Evolutionary conservation across 2,888 invertebrate species (phyloP).

Genomic region (Hanleya hanleyi): DNA sequence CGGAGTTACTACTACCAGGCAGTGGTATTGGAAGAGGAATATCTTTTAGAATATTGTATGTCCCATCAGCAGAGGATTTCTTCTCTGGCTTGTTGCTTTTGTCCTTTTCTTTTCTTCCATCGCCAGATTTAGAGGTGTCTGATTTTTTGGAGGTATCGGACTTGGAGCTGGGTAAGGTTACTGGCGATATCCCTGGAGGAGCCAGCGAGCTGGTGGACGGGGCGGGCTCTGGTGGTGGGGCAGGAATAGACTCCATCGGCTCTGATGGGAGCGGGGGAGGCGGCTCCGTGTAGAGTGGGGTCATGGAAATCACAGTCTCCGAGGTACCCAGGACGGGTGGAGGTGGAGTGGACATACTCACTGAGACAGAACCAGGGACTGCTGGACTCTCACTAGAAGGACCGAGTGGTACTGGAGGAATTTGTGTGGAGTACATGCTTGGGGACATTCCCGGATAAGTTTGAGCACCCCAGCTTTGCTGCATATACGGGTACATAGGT

Average conservation of each 20-base stretch:
- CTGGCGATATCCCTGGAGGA: not conserved
- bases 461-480: not conserved
- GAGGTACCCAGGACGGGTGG: conserved; percentile 35
- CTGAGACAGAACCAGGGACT: too few relatives aligned
- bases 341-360: too few relatives aligned
- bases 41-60: conserved; percentile 8
- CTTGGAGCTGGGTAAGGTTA: not conserved
- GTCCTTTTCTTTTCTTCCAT: conserved; percentile 6
- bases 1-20: not conserved
- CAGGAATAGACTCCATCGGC: conserved; percentile 14
- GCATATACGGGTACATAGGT: not conserved
- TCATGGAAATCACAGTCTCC: conserved; percentile 28
- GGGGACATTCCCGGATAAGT: not conserved
- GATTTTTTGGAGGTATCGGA: not conserved
- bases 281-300: conserved; percentile 18
- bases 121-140: not conserved
- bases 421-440: not conserved
- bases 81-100: conserved; percentile 7
- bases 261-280: conserved; percentile 7
- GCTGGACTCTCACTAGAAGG: too few relatives aligned
- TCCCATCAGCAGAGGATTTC: not conserved
- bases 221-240: conserved; percentile 10
- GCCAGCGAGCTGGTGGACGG: not conserved
- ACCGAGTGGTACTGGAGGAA: too few relatives aligned
- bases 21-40: conserved; percentile 9